A percentile compares a stretch with the other conserved stretches of the same genome.
phyloP scores from a whole-genome alignment of 2,113 vertebrate species.

The Hippocampus guttulatus region DNA sequence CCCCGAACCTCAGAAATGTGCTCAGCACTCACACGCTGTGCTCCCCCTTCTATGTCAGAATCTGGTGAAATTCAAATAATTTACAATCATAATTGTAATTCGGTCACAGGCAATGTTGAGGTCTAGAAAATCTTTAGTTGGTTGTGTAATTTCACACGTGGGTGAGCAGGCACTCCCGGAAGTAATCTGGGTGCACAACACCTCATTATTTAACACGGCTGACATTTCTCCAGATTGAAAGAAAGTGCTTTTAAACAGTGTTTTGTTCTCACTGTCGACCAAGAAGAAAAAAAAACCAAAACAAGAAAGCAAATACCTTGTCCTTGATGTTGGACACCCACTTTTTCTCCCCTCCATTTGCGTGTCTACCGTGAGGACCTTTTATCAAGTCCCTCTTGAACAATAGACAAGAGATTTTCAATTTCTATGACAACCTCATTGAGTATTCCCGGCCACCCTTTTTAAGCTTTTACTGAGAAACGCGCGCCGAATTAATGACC shows the following conservation, averaged over 20 bases:
- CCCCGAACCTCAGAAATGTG: too few relatives aligned
- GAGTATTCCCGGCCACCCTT: background rate
- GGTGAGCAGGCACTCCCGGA: background rate
- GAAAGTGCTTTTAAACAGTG: background rate
- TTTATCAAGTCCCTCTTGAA: background rate
- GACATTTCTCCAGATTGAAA: background rate
- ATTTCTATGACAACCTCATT: background rate
- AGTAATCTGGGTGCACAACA: background rate
- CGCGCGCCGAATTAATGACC: constrained; percentile 17
- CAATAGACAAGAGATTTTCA: background rate
- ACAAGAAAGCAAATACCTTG: background rate
- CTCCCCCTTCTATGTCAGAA: background rate
- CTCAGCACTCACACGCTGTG: too few relatives aligned
- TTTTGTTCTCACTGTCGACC: background rate
- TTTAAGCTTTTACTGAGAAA: background rate
- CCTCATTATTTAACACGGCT: background rate
- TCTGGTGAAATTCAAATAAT: background rate
- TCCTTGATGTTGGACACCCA: background rate
- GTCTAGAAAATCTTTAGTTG: background rate
- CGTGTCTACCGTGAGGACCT: background rate
- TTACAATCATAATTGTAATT: too few relatives aligned
- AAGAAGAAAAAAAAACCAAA: background rate
- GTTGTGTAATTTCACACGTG: background rate
- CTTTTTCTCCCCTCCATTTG: background rate
- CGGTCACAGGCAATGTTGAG: background rate